Conservation (phyloP, 2,888 invertebrate genomes). For the Drosophila quinaria region DNA sequence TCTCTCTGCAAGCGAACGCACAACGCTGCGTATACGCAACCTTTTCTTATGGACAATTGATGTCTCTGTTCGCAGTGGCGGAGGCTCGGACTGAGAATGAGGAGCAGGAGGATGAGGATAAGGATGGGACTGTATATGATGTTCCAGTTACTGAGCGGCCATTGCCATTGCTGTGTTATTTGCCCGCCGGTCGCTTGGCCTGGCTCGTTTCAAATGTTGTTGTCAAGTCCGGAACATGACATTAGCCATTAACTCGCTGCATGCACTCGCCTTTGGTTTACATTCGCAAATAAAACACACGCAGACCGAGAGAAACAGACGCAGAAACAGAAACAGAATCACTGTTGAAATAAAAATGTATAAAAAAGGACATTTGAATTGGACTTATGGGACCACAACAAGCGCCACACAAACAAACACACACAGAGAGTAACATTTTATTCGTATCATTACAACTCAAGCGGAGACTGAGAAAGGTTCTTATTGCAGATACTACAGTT, state of each 20-base stretch:
- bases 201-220: constrained; percentile 76
- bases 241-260: constrained; percentile 82
- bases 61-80: constrained; percentile 61
- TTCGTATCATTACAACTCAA: constrained; percentile 71
- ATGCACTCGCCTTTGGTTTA: constrained; percentile 81
- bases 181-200: constrained; percentile 56
- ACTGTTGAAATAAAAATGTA: constrained; percentile 82
- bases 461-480: constrained; percentile 10
- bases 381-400: constrained; percentile 83
- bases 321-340: constrained; percentile 62
- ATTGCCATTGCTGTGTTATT: constrained; percentile 50
- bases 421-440: constrained; percentile 72
- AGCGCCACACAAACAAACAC: constrained; percentile 45
- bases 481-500: constrained; percentile 59
- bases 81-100: constrained; percentile 7
- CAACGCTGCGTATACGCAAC: constrained; percentile 77
- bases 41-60: constrained; percentile 82
- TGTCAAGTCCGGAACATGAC: constrained; percentile 82
- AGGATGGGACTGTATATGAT: constrained; percentile 11
- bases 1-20: constrained; percentile 15
- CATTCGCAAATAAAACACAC: constrained; percentile 82
- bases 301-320: constrained; percentile 36
- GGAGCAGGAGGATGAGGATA: constrained; percentile 5
- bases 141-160: constrained; percentile 41
- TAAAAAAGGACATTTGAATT: constrained; percentile 84